Percentiles rank a stretch among this genome's conserved stretches.
phyloP scores from a whole-genome alignment of 2,888 invertebrate species.

The Trypoxylon attenuatum region DNA sequence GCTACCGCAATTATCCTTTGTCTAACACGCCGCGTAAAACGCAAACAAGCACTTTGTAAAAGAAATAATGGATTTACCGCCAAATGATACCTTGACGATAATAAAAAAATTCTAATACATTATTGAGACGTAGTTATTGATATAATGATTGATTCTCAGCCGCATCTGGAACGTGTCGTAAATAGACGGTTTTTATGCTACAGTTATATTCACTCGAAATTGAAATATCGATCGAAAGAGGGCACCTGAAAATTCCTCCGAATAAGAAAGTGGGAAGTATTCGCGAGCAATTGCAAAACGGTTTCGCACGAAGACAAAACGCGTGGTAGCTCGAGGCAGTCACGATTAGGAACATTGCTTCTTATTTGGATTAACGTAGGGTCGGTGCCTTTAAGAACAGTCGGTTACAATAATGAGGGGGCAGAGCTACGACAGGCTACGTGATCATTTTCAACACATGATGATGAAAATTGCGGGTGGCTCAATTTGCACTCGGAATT shows the following conservation, averaged over 20 bases:
- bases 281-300: background rate
- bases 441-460: slow-evolving; percentile 35
- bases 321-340: slow-evolving; percentile 44
- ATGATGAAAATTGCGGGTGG: slow-evolving; percentile 35
- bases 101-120: no score
- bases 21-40: no score
- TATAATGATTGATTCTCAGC: no score
- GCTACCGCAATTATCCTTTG: no score
- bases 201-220: no score
- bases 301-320: slow-evolving; percentile 18
- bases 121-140: no score
- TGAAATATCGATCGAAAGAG: background rate
- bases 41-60: no score
- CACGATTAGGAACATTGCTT: slow-evolving; percentile 42
- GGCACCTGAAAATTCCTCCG: slow-evolving; percentile 3
- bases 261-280: slow-evolving; percentile 3
- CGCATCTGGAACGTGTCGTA: no score
- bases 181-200: no score
- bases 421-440: slow-evolving; percentile 28
- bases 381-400: slow-evolving; percentile 24
- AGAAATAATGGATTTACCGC: no score
- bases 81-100: no score
- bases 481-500: slow-evolving; percentile 33
- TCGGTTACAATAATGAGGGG: slow-evolving; percentile 58
- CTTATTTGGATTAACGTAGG: slow-evolving; percentile 17